These are phyloP conservation scores for Corvus hawaiiensis DNA, from an alignment of 2,113 vertebrate genomes.

Conservation along the genomic window DNA sequence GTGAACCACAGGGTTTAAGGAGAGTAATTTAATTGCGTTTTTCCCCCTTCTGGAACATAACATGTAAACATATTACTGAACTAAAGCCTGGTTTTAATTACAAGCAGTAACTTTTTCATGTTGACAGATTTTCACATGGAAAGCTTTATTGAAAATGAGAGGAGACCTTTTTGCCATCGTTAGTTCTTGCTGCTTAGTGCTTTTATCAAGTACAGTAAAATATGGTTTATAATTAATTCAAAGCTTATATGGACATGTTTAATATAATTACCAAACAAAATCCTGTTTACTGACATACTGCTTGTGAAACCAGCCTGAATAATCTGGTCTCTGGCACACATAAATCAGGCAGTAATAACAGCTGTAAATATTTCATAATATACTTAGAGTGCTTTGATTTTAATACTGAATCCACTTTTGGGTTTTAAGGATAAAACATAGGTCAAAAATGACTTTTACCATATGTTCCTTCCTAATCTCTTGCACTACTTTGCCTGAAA, in stretches of 20 bases:
- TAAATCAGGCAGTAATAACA: conserved; percentile 66
- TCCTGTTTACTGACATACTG: conserved; percentile 65
- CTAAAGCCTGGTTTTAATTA: conserved; percentile 52
- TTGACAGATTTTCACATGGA: conserved; percentile 64
- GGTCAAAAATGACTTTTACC: conserved; percentile 39
- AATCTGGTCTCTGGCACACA: conserved; percentile 60
- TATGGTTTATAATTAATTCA: conserved; percentile 62
- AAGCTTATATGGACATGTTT: conserved; percentile 57
- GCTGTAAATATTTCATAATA: conserved; percentile 66
- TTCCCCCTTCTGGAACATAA: conserved; percentile 38
- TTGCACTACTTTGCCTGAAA: conserved; percentile 23
- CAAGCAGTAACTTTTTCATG: conserved; percentile 54
- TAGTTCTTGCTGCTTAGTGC: conserved; percentile 64
- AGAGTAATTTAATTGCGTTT: conserved; percentile 36
- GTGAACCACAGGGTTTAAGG: neutral
- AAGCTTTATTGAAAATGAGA: conserved; percentile 62
- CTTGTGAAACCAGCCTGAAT: conserved; percentile 61
- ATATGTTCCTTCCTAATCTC: conserved; percentile 46
- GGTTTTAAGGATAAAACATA: conserved; percentile 51
- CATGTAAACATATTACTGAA: conserved; percentile 50
- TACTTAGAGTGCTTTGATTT: conserved; percentile 63
- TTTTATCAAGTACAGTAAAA: conserved; percentile 53
- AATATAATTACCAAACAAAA: conserved; percentile 66
- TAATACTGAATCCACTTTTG: conserved; percentile 51
- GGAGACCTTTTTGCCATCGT: conserved; percentile 37